Percentiles rank a stretch among this genome's conserved stretches.
Evolutionary conservation across 2,113 vertebrate species (phyloP).

Genomic region (Eira barbara): DNA sequence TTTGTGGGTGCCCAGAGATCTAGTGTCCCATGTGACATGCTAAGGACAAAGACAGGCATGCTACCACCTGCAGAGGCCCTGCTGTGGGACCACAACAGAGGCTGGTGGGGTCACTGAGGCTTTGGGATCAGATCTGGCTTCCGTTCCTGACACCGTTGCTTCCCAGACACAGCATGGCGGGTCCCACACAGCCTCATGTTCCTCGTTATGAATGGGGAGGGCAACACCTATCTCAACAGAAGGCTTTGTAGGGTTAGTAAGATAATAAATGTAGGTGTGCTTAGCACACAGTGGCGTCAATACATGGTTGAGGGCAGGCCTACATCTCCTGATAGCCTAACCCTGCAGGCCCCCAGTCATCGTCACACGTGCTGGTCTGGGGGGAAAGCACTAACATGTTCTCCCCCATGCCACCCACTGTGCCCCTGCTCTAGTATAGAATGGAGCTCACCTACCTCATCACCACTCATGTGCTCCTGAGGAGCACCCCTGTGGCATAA

Average conservation of each 20-base stretch:
- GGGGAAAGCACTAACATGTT: neutral
- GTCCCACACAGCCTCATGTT: neutral
- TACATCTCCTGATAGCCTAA: neutral
- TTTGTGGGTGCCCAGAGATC: neutral
- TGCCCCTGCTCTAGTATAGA: neutral
- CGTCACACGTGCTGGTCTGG: neutral
- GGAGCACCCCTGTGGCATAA: neutral
- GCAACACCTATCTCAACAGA: neutral
- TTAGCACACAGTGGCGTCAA: neutral
- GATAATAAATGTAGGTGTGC: neutral
- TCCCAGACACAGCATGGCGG: neutral
- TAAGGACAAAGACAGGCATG: neutral
- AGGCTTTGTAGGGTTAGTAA: neutral
- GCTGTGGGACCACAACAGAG: neutral
- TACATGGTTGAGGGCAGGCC: neutral
- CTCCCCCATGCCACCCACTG: no score
- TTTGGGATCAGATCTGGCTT: neutral
- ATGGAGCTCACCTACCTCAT: neutral
- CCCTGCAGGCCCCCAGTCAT: neutral
- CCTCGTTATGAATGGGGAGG: neutral
- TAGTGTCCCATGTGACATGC: neutral
- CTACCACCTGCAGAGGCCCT: neutral
- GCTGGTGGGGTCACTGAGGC: neutral
- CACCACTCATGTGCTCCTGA: neutral
- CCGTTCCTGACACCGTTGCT: neutral